Percentiles rank a stretch among this genome's conserved stretches.
Evolutionary conservation across 2,888 invertebrate genomes (phyloP).

Genomic region (Noctua janthe): DNA sequence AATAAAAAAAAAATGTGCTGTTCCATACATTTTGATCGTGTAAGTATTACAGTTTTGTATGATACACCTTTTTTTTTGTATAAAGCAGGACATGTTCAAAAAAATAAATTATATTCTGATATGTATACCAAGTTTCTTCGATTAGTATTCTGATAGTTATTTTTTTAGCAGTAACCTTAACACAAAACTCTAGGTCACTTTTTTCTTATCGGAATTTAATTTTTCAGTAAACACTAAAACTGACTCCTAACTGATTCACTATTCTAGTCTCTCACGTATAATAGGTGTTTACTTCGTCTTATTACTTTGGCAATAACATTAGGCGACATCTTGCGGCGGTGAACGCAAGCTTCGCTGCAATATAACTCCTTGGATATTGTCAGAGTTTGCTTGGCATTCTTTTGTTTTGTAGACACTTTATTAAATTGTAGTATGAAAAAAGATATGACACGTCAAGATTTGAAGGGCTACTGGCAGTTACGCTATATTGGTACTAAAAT

Average conservation of each 20-base stretch:
- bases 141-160: too few species aligned
- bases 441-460: background rate
- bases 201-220: too few species aligned
- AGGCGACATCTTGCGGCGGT: conserved; percentile 52
- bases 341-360: conserved; percentile 29
- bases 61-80: too few species aligned
- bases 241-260: background rate
- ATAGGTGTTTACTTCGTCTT: conserved; percentile 35
- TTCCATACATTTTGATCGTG: too few species aligned
- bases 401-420: conserved; percentile 13
- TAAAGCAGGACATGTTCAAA: too few species aligned
- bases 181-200: too few species aligned
- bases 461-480: background rate
- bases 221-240: too few species aligned
- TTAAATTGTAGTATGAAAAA: background rate
- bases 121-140: too few species aligned
- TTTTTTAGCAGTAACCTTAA: too few species aligned
- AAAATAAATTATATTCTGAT: too few species aligned
- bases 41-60: too few species aligned
- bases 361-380: conserved; percentile 25
- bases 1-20: too few species aligned
- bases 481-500: background rate
- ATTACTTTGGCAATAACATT: conserved; percentile 35
- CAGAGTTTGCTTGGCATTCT: conserved; percentile 9
- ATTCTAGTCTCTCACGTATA: conserved; percentile 18